Evolutionary conservation across 2,113 vertebrate species (phyloP).

Genomic region (Manacus vitellinus): DNA sequence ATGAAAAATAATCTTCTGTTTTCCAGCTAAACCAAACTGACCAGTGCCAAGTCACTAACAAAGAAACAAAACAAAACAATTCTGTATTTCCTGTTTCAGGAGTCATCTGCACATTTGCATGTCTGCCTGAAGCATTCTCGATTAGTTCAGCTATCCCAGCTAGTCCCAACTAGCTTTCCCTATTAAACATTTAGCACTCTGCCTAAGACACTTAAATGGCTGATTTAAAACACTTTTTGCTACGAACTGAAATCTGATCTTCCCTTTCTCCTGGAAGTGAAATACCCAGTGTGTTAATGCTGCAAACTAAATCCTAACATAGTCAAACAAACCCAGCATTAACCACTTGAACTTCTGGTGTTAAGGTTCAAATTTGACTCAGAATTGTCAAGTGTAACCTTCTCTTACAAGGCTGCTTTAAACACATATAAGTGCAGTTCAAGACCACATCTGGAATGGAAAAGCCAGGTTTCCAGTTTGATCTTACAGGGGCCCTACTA

Average conservation of each 20-base stretch:
- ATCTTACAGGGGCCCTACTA: not conserved
- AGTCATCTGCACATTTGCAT: constrained; percentile 28
- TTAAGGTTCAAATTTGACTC: constrained; percentile 49
- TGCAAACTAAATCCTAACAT: constrained; percentile 58
- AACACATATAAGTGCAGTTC: constrained; percentile 30
- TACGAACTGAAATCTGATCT: constrained; percentile 44
- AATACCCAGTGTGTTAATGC: constrained; percentile 3
- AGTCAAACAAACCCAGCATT: constrained; percentile 60
- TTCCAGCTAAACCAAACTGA: not conserved
- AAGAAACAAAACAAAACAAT: not conserved
- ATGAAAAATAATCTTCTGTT: constrained; percentile 25
- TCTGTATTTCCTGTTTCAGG: constrained; percentile 24
- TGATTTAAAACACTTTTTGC: constrained; percentile 40
- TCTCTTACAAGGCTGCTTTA: constrained; percentile 27
- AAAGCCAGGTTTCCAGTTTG: not conserved
- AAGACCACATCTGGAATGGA: constrained; percentile 27
- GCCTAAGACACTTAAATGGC: constrained; percentile 13
- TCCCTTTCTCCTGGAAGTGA: constrained; percentile 35
- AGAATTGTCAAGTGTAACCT: constrained; percentile 45
- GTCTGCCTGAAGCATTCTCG: constrained; percentile 2
- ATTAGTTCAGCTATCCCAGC: constrained; percentile 32
- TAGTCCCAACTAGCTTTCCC: not conserved
- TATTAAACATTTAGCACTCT: constrained; percentile 17
- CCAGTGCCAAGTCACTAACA: constrained; percentile 21
- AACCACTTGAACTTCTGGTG: constrained; percentile 60